phyloP scores from a whole-genome alignment of 2,888 invertebrate species.

The Tenthredo notha region DNA sequence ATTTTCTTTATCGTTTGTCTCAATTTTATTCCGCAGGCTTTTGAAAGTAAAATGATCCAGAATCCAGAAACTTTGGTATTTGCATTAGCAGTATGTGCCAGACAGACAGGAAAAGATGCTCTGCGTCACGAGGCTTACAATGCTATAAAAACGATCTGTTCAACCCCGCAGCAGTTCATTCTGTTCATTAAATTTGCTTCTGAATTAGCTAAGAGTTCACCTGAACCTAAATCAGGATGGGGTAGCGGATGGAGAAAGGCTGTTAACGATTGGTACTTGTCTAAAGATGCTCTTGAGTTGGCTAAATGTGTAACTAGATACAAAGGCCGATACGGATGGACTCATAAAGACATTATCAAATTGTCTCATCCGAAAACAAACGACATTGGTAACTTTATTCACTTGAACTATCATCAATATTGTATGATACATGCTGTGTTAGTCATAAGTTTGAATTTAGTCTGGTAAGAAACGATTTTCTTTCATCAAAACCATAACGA shows the following conservation, averaged over 20 bases:
- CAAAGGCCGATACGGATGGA: conserved; percentile 84
- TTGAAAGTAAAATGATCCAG: conserved; percentile 79
- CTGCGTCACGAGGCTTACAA: conserved; percentile 81
- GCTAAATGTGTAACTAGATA: conserved; percentile 84
- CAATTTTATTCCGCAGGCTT: conserved; percentile 76
- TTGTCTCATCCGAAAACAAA: conserved; percentile 82
- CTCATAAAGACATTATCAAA: conserved; percentile 86
- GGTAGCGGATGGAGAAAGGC: conserved; percentile 84
- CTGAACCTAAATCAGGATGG: conserved; percentile 77
- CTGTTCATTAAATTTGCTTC: conserved; percentile 83
- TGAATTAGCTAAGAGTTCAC: conserved; percentile 73
- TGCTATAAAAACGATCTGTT: conserved; percentile 81
- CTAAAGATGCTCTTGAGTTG: conserved; percentile 82
- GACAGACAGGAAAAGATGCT: conserved; percentile 73
- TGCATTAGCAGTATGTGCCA: conserved; percentile 83
- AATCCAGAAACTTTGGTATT: conserved; percentile 83
- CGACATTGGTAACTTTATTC: conserved; percentile 79
- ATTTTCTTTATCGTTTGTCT: not conserved
- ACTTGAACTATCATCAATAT: not conserved
- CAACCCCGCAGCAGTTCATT: conserved; percentile 83
- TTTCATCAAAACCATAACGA: not conserved
- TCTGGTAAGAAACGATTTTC: not conserved
- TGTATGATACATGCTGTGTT: not conserved
- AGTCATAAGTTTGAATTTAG: not conserved
- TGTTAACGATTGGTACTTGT: conserved; percentile 84